Evolutionary conservation across 2,888 invertebrate species (phyloP), one percentile per base, ranked within the genome.

Genomic region (Drosophila mettleri): DNA sequence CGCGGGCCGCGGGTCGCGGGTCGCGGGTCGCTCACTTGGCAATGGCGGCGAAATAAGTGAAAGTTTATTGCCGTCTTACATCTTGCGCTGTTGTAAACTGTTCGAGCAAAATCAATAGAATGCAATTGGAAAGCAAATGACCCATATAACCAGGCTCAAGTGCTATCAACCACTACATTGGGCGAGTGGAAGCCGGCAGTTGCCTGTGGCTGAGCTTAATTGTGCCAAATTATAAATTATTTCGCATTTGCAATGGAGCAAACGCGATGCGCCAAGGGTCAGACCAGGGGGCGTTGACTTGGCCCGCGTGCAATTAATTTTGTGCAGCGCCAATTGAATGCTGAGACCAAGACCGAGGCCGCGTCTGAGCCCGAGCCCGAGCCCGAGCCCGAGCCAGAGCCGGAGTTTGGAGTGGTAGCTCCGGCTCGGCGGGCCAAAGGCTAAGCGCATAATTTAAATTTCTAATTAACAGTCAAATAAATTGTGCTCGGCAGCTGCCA

Each of bases 221-320:
- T 87, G 86, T 82, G 80, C 83, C 80, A 82, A 87, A 85, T 87
- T 85, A 85, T 87, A 85, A 87, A 85, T 87, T 87, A 87, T 85
- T 85, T 86, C 72, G 77, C 55, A 73, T 82, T 79, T 74, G 74
- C 75, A 60, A 77, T 69, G 76, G 62, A 71, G 67, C 73, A 71
- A 76, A 75, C 69, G 78, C 71, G 78, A 73, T 69, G 78, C 74
- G 77, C 60, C 27, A 49, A 43, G 75, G 65, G 71, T 75, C 69
- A 72, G 63, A 18, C 48, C 27, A n/a, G 12, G 53, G 22, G 41
- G 36, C 24, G 29, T 1, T 36, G 22, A 34, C 20, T 46, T 33
- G 53, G 36, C 60, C 27, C 43, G 62, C 46, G 60, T 80, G 84
- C 85, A 87, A 85, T 87, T 85, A 82, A 85, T 87, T 87, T 75